phyloP scores from a whole-genome alignment of 2,888 invertebrate species.

The Harpalus rubripes region DNA sequence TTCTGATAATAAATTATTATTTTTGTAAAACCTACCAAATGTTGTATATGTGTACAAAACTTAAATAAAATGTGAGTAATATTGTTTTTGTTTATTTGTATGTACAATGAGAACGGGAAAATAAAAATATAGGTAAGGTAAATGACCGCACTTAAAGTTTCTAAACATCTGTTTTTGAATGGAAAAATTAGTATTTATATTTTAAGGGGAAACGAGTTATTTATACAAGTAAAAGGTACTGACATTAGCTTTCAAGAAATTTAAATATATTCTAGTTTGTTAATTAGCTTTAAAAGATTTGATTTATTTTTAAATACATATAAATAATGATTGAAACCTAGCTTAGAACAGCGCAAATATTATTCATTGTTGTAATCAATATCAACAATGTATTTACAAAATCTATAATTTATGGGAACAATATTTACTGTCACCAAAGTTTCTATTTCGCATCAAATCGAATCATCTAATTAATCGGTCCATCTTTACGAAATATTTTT shows the following conservation, averaged over 20 bases:
- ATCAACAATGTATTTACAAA: no score
- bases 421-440: no score
- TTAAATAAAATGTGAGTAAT: background rate
- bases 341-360: no score
- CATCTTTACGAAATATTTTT: no score
- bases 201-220: background rate
- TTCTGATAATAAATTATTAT: no score
- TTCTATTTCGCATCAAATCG: no score
- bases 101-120: background rate
- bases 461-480: no score
- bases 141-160: background rate
- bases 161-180: background rate
- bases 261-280: background rate
- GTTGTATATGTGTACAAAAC: no score
- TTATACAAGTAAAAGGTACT: background rate
- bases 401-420: no score
- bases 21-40: no score
- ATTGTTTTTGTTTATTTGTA: no score
- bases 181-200: background rate
- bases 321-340: background rate
- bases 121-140: conserved; percentile 3
- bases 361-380: no score
- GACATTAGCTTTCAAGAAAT: background rate
- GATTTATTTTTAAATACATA: background rate
- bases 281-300: background rate